Conservation (phyloP, 2,113 vertebrate genomes). For the Cisticola juncidis region DNA sequence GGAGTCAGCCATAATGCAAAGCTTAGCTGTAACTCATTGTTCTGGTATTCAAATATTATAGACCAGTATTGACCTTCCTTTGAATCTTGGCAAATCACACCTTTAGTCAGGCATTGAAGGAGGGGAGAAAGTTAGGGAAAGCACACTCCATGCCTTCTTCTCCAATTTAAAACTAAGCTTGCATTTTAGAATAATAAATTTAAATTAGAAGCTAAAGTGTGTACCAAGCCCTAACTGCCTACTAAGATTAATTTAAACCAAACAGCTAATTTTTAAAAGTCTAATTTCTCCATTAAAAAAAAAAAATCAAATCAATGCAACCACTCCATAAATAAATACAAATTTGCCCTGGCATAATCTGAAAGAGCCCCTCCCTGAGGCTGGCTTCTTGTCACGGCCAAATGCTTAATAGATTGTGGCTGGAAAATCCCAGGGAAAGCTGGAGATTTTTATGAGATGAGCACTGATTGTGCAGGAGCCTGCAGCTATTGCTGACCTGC, state of each 20-base stretch:
- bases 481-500: slow-evolving; percentile 66
- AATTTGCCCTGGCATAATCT: background rate
- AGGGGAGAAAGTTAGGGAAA: background rate
- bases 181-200: slow-evolving; percentile 19
- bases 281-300: background rate
- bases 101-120: background rate
- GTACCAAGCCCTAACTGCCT: background rate
- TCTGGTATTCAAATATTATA: background rate
- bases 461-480: slow-evolving; percentile 48
- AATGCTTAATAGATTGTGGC: slow-evolving; percentile 57
- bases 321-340: slow-evolving; percentile 1
- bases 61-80: background rate
- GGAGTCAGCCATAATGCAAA: background rate
- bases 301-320: background rate
- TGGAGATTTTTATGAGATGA: slow-evolving; percentile 63
- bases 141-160: background rate
- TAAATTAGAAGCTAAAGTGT: background rate
- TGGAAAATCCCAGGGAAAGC: slow-evolving; percentile 66
- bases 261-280: background rate
- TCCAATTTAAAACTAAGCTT: slow-evolving; percentile 21
- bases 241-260: slow-evolving; percentile 21
- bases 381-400: slow-evolving; percentile 19
- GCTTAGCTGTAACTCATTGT: background rate
- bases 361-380: slow-evolving; percentile 16
- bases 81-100: background rate